Conservation (phyloP, 2,797 vertebrate genomes). For the Sebastes iracundus region DNA sequence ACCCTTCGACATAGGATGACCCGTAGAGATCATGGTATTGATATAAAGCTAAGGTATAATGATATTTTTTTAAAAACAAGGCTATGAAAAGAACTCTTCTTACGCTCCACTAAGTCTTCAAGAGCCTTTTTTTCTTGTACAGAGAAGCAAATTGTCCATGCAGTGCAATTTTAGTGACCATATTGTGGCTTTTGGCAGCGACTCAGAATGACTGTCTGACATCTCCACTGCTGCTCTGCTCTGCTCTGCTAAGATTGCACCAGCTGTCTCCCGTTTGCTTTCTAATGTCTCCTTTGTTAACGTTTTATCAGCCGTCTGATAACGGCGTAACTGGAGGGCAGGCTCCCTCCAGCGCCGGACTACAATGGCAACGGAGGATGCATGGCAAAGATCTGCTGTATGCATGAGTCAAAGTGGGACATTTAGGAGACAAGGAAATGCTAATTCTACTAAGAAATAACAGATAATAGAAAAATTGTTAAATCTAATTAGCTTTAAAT, state of each 20-base stretch:
- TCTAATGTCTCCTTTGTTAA: constrained; percentile 82
- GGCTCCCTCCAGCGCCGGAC: constrained; percentile 63
- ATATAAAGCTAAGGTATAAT: constrained; percentile 9
- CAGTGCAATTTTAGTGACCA: constrained; percentile 76
- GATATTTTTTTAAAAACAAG: constrained; percentile 24
- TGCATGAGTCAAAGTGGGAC: constrained; percentile 38
- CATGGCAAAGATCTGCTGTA: constrained; percentile 45
- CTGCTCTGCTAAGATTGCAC: constrained; percentile 72
- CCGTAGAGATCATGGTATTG: constrained; percentile 25
- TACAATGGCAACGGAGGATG: constrained; percentile 46
- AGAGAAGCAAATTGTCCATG: constrained; percentile 73
- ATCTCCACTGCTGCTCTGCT: constrained; percentile 76
- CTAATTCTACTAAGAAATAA: constrained; percentile 41
- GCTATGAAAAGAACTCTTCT: constrained; percentile 28
- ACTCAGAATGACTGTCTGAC: constrained; percentile 77
- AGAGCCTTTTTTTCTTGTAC: constrained; percentile 46
- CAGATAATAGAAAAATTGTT: background rate
- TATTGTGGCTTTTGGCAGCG: constrained; percentile 81
- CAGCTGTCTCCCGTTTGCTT: constrained; percentile 79
- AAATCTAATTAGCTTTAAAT: constrained; percentile 32
- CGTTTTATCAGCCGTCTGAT: constrained; percentile 77
- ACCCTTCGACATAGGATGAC: constrained; percentile 28
- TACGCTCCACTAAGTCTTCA: constrained; percentile 42
- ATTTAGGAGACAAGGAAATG: constrained; percentile 17
- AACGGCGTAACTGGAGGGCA: constrained; percentile 72